Evolutionary conservation across 2,888 invertebrate species (phyloP), one percentile per base, ranked within the genome.

Genomic region (Ormyrus thymus): DNA sequence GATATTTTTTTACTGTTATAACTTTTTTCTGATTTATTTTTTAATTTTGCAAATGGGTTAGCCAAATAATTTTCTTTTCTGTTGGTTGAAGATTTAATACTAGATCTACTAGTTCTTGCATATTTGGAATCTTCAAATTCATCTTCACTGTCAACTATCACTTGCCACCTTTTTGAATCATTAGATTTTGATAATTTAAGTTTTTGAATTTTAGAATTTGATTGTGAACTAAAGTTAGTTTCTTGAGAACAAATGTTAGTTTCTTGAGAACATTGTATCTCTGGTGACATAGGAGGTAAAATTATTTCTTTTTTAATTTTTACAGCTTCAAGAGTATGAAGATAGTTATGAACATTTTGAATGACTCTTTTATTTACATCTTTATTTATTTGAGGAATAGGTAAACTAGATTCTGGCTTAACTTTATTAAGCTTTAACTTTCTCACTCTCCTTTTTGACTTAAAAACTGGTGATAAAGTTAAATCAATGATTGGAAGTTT

Each of bases 41-140:
- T 66, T 6, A 13, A 7, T 55, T 51, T 69, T 0, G 51, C 73
- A 70, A 59, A 75, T 6, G 70, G 70, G 66, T 74, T 79, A 70
- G 62, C 9, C 13, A 75, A 58, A 58, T 65, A 0, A 29, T 10
- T 15, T 62, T 11, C 5, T 53, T 7, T 55, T 2, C 55, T 75
- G 11, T 48, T 10, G 15, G 8, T 11, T 61, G 50, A 9, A 55
- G 45, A 7, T 15, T 59, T 11, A 64, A 9, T 7, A 7, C 8
- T 8, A 51, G 13, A 13, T 56, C 66, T 43, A 2, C 7, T 10
- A n/a, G 0, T 59, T 51, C 48, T 70, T 7, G 4, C 4, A 10
- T 7, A 8, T 45, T 13, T 50, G 7, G 10, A 56, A 10, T 9
- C n/a, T 61, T 50, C 56, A 51, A 43, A 73, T 51, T 78, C 73